These are phyloP conservation scores for Antedon mediterranea DNA, from an alignment of 53 echinoderm and acorn worm species.

Conservation along the genomic window DNA sequence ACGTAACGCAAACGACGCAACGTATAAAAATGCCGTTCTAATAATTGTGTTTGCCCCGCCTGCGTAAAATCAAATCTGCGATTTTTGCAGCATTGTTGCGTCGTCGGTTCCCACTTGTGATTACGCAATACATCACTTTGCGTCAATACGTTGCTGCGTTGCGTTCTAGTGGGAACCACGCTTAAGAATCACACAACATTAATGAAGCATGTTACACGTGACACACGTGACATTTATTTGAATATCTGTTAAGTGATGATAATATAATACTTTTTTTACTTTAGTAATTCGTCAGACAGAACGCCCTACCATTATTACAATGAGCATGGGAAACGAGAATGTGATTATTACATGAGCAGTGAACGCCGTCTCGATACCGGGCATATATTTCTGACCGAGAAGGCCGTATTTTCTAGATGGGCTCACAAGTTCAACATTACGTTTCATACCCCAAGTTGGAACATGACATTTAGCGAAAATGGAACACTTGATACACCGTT, in stretches of 20 bases:
- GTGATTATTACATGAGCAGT: slow-evolving; percentile 90
- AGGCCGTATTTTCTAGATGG: slow-evolving; percentile 94
- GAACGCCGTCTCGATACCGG: slow-evolving; percentile 73
- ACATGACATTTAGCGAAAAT: slow-evolving; percentile 44
- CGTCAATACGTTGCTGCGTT: too few relatives aligned
- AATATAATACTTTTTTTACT: neutral
- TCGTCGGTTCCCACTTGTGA: too few relatives aligned
- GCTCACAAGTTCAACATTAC: slow-evolving; percentile 75
- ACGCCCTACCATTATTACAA: slow-evolving; percentile 95
- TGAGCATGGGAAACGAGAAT: slow-evolving; percentile 69
- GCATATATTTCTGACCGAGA: slow-evolving; percentile 91
- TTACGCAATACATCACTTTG: too few relatives aligned
- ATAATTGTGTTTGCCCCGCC: too few relatives aligned
- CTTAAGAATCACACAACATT: too few relatives aligned
- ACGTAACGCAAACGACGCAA: too few relatives aligned
- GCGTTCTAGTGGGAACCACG: too few relatives aligned
- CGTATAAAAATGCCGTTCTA: too few relatives aligned
- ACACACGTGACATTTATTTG: too few relatives aligned
- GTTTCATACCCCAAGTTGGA: slow-evolving; percentile 86
- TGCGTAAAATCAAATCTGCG: too few relatives aligned
- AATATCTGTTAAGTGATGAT: neutral
- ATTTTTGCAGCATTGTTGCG: too few relatives aligned
- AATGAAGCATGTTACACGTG: too few relatives aligned
- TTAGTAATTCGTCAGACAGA: neutral
- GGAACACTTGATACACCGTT: slow-evolving; percentile 81